These are phyloP conservation scores for Rhingia rostrata DNA, from an alignment of 2,888 invertebrate species.

Conservation along the genomic window DNA sequence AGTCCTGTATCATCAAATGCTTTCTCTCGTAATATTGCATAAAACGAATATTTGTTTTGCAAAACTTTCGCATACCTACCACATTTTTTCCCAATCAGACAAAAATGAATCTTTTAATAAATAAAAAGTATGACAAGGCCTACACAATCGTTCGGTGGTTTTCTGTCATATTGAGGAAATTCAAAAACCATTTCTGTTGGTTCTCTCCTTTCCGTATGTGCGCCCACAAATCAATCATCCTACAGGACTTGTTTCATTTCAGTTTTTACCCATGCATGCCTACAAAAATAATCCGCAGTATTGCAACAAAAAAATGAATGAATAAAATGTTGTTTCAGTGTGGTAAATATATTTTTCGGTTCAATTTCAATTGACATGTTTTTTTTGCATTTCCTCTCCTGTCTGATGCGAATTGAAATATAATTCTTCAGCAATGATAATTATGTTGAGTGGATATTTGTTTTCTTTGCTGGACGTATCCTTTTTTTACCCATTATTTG, in stretches of 20 bases:
- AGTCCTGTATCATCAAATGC: no score
- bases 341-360: slow-evolving; percentile 22
- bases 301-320: slow-evolving; percentile 1
- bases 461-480: slow-evolving; percentile 41
- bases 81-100: slow-evolving; percentile 31
- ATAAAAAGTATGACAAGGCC: slow-evolving; percentile 23
- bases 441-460: slow-evolving; percentile 70
- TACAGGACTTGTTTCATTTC: slow-evolving; percentile 15
- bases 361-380: slow-evolving; percentile 13
- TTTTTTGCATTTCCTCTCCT: slow-evolving; percentile 5
- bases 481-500: slow-evolving; percentile 27
- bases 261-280: not conserved
- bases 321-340: not conserved
- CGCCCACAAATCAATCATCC: slow-evolving; percentile 24
- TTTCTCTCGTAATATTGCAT: not conserved
- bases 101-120: slow-evolving; percentile 43
- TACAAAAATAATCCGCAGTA: not conserved
- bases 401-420: slow-evolving; percentile 54
- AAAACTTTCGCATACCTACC: no score
- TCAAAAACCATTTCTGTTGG: slow-evolving; percentile 5
- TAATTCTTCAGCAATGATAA: slow-evolving; percentile 63
- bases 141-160: slow-evolving; percentile 12
- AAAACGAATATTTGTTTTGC: not conserved
- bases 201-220: slow-evolving; percentile 11
- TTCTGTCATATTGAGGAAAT: slow-evolving; percentile 53